Evolutionary conservation across 1,140 invertebrate species (phyloP).

Genomic region (Microplitis demolitor): DNA sequence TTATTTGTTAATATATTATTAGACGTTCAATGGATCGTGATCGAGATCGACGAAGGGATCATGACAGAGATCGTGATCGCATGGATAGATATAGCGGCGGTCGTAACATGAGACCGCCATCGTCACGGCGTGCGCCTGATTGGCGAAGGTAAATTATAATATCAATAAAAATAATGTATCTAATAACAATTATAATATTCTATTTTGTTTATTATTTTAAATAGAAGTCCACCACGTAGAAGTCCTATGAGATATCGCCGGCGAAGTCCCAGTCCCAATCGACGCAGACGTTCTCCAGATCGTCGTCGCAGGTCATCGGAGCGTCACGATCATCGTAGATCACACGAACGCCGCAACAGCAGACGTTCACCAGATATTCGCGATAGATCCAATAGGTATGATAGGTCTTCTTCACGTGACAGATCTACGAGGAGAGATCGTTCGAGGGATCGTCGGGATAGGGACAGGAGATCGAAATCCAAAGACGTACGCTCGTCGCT

Average conservation of each 20-base stretch:
- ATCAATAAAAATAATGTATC: background rate
- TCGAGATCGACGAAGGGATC: slow-evolving; percentile 57
- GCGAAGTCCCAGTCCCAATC: slow-evolving; percentile 53
- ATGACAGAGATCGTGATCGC: slow-evolving; percentile 53
- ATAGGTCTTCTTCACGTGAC: slow-evolving; percentile 56
- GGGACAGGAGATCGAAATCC: slow-evolving; percentile 46
- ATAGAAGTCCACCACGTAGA: slow-evolving; percentile 51
- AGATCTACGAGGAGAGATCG: slow-evolving; percentile 52
- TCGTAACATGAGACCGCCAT: slow-evolving; percentile 57
- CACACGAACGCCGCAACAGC: slow-evolving; percentile 51
- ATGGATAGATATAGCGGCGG: slow-evolving; percentile 59
- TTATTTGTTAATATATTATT: slow-evolving; percentile 24
- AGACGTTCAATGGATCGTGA: slow-evolving; percentile 54
- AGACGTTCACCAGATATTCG: slow-evolving; percentile 61
- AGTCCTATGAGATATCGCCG: slow-evolving; percentile 52
- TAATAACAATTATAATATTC: background rate
- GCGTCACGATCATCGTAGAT: slow-evolving; percentile 50
- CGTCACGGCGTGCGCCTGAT: slow-evolving; percentile 55
- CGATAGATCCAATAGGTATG: slow-evolving; percentile 51
- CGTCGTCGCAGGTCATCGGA: slow-evolving; percentile 54
- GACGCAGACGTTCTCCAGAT: slow-evolving; percentile 52
- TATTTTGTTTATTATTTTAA: background rate
- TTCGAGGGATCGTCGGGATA: slow-evolving; percentile 51
- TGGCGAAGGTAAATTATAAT: slow-evolving; percentile 49
- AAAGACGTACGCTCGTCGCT: slow-evolving; percentile 43